These are phyloP conservation scores for Donacobius atricapilla DNA, from an alignment of 2,113 vertebrate species.

Conservation along the genomic window DNA sequence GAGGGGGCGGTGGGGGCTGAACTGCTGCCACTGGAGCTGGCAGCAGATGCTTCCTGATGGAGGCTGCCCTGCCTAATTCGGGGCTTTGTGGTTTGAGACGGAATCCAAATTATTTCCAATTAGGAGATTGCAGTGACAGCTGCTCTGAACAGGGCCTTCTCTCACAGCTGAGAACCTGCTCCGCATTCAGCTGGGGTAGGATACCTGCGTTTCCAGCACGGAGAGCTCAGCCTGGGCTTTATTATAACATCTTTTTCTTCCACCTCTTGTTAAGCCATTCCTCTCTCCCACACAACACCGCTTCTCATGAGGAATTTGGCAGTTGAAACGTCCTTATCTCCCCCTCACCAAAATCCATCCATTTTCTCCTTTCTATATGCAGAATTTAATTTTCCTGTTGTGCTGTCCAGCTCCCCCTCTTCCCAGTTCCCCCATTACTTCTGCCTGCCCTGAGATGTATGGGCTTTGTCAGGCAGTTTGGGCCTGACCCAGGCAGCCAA, in stretches of 20 bases:
- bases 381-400: conserved; percentile 4
- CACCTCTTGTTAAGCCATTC: neutral
- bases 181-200: neutral
- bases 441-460: conserved; percentile 5
- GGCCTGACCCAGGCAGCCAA: conserved; percentile 52
- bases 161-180: neutral
- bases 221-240: neutral
- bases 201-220: neutral
- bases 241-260: neutral
- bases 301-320: neutral
- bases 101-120: conserved; percentile 72
- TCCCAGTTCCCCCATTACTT: neutral
- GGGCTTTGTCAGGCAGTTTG: conserved; percentile 12
- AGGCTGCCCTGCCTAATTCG: conserved; percentile 53
- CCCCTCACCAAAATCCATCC: neutral
- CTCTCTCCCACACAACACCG: neutral
- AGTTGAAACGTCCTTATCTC: neutral
- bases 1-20: neutral
- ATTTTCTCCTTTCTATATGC: neutral
- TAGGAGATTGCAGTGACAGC: conserved; percentile 57
- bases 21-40: conserved; percentile 59
- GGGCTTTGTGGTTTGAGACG: conserved; percentile 70
- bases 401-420: neutral
- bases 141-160: conserved; percentile 33
- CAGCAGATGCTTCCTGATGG: conserved; percentile 62